phyloP scores from a whole-genome alignment of 2,888 invertebrate genomes.

The Leucozona laternaria region DNA sequence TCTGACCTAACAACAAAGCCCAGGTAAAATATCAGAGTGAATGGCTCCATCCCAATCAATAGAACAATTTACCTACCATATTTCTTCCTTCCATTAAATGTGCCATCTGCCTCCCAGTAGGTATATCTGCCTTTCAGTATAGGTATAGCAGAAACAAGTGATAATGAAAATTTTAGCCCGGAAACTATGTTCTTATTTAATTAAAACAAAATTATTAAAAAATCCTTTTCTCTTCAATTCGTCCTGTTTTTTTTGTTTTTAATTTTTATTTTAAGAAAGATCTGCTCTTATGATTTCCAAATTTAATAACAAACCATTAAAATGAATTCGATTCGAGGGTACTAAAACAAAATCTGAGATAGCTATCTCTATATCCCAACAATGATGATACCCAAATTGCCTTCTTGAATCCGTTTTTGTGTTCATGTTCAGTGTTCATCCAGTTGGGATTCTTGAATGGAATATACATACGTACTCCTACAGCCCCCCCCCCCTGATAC shows the following conservation, averaged over 20 bases:
- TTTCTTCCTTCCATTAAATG: no score
- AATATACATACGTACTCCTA: neutral
- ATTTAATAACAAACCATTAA: constrained; percentile 46
- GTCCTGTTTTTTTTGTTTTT: neutral
- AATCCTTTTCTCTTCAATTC: neutral
- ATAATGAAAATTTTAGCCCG: no score
- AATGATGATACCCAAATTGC: constrained; percentile 48
- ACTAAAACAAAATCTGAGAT: constrained; percentile 43
- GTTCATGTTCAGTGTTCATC: constrained; percentile 12
- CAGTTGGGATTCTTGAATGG: constrained; percentile 21
- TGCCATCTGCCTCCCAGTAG: no score
- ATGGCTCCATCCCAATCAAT: no score
- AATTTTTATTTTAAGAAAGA: neutral
- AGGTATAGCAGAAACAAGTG: no score
- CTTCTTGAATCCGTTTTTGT: constrained; percentile 41
- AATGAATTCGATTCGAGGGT: constrained; percentile 43
- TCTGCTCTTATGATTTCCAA: constrained; percentile 6
- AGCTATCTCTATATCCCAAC: constrained; percentile 1
- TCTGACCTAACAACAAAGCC: no score
- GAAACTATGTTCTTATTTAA: no score
- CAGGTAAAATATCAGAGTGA: no score
- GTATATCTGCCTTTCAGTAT: no score
- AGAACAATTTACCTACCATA: no score
- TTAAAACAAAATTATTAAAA: neutral
- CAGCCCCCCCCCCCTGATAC: neutral